Base-by-base conservation (phyloP, 2,113 vertebrate species). In the Ammospiza nelsoni region DNA sequence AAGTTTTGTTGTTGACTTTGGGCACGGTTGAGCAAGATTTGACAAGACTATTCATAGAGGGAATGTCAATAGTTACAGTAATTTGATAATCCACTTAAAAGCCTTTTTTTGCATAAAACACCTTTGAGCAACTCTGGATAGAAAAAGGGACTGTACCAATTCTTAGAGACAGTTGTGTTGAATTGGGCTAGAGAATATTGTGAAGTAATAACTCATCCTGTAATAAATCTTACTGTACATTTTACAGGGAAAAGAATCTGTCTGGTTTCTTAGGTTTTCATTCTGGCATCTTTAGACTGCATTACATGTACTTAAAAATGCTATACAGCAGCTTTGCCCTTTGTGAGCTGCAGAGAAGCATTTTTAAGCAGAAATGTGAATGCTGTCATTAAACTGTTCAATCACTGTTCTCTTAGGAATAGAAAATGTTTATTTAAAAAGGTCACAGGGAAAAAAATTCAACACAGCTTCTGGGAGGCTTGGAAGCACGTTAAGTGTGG, bases 361-460 rank as follows among this genome's bases (percentile, higher is more conserved):
- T 84, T 94, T 89, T 94, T 20, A 87, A 92, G 71, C 16, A 85
- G 85, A 78, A 83, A 92, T 76, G 59, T 62, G 57, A 91, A 66
- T 89, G 90, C 58, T 78, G 21, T 95, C 74, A 87, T 96, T 95
- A 95, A 91, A 85, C 55, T 52, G 48, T 95, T 95, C 55, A 68
- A 58, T 94, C 86, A 80, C 44, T 31, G 80, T 54, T 78, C 92
- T 89, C 90, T 89, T 88, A 91, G 91, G 92, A 95, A 88, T 88
- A 93, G 87, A 84, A 93, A 94, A 90, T 94, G 85, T 90, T 95
- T 94, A 72, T 94, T 95, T 95, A 8, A 92, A 92, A 95, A 95
- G 93, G 93, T 92, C 82, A 89, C 73, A 51, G 39, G 52, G 48
- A 65, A 94, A 87, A 95, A 82, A 80, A 29, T 41, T 87, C 51